phyloP scores from a whole-genome alignment of 2,797 vertebrate species.

The Xyrichtys novacula region DNA sequence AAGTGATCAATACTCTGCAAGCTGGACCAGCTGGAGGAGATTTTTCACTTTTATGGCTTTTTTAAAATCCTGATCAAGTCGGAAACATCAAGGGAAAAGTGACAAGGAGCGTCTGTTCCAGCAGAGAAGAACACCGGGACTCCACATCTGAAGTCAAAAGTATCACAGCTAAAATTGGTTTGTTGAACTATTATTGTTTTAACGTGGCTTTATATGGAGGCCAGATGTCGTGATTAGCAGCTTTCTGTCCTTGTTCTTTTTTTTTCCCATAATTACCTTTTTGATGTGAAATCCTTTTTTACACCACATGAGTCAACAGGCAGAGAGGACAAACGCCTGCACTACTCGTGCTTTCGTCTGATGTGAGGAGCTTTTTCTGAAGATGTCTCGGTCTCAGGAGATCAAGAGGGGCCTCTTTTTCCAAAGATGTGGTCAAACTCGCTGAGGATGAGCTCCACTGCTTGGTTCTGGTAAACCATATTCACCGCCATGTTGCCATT shows the following conservation, averaged over 20 bases:
- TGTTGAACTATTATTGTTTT: conserved; percentile 78
- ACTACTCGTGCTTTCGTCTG: conserved; percentile 58
- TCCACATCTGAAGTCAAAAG: conserved; percentile 72
- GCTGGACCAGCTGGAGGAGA: conserved; percentile 35
- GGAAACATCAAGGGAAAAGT: conserved; percentile 57
- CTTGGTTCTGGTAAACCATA: conserved; percentile 91
- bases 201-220: conserved; percentile 72
- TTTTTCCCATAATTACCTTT: conserved; percentile 72
- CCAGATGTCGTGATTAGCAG: conserved; percentile 80
- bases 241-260: conserved; percentile 72
- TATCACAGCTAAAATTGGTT: conserved; percentile 71
- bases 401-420: conserved; percentile 64
- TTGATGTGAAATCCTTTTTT: conserved; percentile 77
- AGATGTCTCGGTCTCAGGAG: conserved; percentile 34
- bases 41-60: conserved; percentile 60
- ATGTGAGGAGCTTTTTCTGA: conserved; percentile 28
- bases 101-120: conserved; percentile 46
- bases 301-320: conserved; percentile 67
- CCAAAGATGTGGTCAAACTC: conserved; percentile 84
- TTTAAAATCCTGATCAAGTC: conserved; percentile 42
- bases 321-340: conserved; percentile 59
- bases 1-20: conserved; percentile 28
- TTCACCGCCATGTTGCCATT: conserved; percentile 89
- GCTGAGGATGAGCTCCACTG: conserved; percentile 91
- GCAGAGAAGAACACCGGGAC: conserved; percentile 39